Conservation (phyloP, 1,140 invertebrate species). For the Cydia fagiglandana region DNA sequence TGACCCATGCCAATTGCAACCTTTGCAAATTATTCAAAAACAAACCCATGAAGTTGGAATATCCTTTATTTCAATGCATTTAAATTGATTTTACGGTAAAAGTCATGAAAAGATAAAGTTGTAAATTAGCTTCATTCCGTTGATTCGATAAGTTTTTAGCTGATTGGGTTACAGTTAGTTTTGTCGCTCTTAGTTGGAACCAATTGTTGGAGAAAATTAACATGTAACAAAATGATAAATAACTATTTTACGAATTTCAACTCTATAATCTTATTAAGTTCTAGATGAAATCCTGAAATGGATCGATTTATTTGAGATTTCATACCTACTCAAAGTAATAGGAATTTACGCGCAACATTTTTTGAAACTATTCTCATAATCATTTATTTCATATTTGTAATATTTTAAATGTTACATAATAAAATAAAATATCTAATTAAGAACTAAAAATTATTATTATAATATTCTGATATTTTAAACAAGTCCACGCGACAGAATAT, state of each 20-base stretch:
- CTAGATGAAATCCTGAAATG: not conserved
- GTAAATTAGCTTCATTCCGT: not conserved
- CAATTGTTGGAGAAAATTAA: not conserved
- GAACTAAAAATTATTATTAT: no score
- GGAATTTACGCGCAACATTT: no score
- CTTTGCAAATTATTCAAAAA: not conserved
- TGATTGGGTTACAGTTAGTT: slow-evolving; percentile 23
- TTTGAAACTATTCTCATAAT: no score
- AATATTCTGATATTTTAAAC: no score
- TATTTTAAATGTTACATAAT: no score
- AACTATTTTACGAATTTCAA: no score
- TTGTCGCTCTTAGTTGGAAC: not conserved
- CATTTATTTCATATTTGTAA: no score
- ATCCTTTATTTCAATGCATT: not conserved
- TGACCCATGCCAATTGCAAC: not conserved
- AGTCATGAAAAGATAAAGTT: not conserved
- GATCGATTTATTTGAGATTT: not conserved
- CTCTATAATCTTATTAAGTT: no score
- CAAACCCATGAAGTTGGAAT: not conserved
- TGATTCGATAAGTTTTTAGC: not conserved
- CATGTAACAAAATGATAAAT: not conserved
- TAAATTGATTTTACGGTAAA: not conserved
- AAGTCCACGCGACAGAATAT: no score
- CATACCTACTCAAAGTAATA: not conserved
- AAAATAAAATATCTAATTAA: no score